Evolutionary conservation across 2,888 invertebrate genomes (phyloP), one percentile per base, ranked within the genome.

Genomic region (Acanthosoma haemorrhoidale): DNA sequence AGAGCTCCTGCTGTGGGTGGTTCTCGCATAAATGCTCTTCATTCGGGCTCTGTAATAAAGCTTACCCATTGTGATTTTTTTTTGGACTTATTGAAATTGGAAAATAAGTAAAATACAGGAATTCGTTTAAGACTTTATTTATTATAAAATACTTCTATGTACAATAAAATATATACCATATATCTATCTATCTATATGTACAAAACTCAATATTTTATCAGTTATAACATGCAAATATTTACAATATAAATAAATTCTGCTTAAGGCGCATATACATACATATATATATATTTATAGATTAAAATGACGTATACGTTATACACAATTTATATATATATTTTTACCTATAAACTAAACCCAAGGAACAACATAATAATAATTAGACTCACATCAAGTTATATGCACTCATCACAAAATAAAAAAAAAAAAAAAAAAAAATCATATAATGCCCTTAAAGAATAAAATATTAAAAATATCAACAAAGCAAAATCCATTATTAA

Each of bases 141-240:
- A 25, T 41, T 64, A 64, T 41, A 64, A 64, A 64, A 64, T 64
- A 64, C n/a, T 25, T 64, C 9, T 64, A 25, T 64, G 11, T 64
- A 41, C 41, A 57, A 59, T 68, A 59, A 36, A 59, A 57, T 38
- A 59, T 63, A 16, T 63, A n/a, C n/a, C n/a, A 25, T 63, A 38
- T 60, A 61, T 59, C 6, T 61, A 61, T 61, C 34, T 63, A 63
- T 63, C 34, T 36, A 61, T 63, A 63, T 63, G 21, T 63, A 63
- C 38, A 63, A 11, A 34, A 32, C 25, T 60, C 60, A 60, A 51
- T 29, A 25, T 25, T 13, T 51, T 51, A 51, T 51, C 51, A 51
- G 29, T 25, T 25, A 51, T n/a, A 51, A 51, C 51, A 51, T 51
- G 51, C 51, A 51, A 25, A 51, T 51, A 51, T 51, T 29, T 51